A percentile compares a stretch with the other conserved stretches of the same genome.
phyloP scores from a whole-genome alignment of 2,888 invertebrate species.

The Hydraecia micacea region DNA sequence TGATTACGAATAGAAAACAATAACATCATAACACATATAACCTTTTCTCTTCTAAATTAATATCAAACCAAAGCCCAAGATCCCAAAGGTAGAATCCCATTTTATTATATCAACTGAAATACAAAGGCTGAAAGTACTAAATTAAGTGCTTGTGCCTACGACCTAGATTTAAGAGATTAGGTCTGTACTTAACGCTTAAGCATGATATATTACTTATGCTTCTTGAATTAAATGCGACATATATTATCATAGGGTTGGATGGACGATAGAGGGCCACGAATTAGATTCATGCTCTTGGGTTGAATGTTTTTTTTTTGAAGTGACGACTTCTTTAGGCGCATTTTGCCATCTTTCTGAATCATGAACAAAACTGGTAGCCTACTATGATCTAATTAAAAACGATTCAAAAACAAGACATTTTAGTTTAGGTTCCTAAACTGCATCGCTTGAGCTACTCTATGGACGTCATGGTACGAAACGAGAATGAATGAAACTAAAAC shows the following conservation, averaged over 20 bases:
- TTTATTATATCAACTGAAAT: conserved; percentile 35
- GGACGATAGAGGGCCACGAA: conserved; percentile 7
- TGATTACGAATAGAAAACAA: neutral
- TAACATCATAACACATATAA: conserved; percentile 11
- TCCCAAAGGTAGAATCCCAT: conserved; percentile 10
- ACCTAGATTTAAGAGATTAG: conserved; percentile 62
- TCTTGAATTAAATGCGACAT: conserved; percentile 52
- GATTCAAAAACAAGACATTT: too few relatives aligned
- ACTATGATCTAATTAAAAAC: too few relatives aligned
- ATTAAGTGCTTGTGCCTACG: conserved; percentile 51
- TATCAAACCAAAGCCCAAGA: conserved; percentile 31
- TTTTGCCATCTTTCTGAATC: neutral
- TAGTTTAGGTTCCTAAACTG: too few relatives aligned
- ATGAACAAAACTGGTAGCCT: too few relatives aligned
- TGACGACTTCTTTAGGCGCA: neutral
- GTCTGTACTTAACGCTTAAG: conserved; percentile 53
- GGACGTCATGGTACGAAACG: too few relatives aligned
- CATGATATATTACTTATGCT: conserved; percentile 57
- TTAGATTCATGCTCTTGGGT: conserved; percentile 22
- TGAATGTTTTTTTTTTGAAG: conserved; percentile 5
- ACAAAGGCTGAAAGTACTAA: conserved; percentile 54
- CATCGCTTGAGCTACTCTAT: too few relatives aligned
- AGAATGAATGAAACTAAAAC: too few relatives aligned
- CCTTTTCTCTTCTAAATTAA: conserved; percentile 18
- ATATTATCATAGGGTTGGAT: conserved; percentile 50